These are phyloP conservation scores for Pachyuromys duprasi DNA, from an alignment of 2,797 vertebrate genomes.

Conservation along the genomic window DNA sequence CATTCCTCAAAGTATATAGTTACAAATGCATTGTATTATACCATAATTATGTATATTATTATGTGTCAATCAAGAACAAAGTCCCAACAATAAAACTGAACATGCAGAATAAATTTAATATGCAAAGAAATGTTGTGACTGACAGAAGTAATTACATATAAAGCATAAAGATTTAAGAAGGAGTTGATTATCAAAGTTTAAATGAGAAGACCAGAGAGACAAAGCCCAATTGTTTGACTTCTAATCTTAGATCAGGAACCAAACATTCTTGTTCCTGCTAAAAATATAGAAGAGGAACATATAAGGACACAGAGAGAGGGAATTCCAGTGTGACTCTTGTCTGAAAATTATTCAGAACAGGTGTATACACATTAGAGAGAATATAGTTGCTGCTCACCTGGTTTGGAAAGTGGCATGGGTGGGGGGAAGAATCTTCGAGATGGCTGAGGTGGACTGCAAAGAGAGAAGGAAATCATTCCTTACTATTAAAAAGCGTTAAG, in stretches of 20 bases:
- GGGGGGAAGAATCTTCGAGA: constrained; percentile 97
- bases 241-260: neutral
- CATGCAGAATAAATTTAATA: constrained; percentile 76
- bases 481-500: neutral
- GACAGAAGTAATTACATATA: neutral
- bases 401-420: constrained; percentile 98
- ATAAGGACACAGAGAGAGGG: neutral
- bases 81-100: constrained; percentile 62
- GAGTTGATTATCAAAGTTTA: neutral
- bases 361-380: neutral
- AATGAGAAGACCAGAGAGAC: neutral
- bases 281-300: neutral
- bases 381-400: constrained; percentile 89
- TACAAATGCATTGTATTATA: neutral
- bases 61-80: neutral
- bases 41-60: neutral
- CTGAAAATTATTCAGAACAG: neutral
- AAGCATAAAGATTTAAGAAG: neutral
- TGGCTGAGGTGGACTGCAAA: constrained; percentile 92
- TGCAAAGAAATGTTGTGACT: constrained; percentile 68
- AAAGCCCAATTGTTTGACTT: neutral
- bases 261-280: constrained; percentile 14
- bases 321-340: neutral
- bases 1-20: neutral
- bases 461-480: constrained; percentile 47